Evolutionary conservation across 37 sponge, comb jelly and placozoan species (phyloP), one percentile per base, ranked within the genome.

Genomic region (Ianthella basta): DNA sequence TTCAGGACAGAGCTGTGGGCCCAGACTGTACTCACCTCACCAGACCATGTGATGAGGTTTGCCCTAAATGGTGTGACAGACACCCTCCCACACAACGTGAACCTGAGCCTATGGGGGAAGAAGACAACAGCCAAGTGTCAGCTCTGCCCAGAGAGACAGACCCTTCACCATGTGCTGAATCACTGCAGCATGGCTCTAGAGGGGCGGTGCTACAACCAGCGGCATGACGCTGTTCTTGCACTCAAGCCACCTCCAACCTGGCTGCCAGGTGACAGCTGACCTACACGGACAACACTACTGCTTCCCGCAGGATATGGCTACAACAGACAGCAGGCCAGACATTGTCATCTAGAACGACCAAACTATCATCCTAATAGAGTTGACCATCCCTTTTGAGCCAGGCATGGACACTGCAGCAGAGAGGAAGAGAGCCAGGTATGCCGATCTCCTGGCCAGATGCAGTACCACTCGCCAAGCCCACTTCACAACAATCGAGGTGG

Each of bases 61-160:
- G 80, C 80, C n/a, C 80, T 80, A 3, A 80, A 80, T 25, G 59
- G 60, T 3, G 80, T 59, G 33, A 27, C 24, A 30, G 80, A 80
- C 60, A 59, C 80, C 24, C 80, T 80, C 0, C 80, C 80, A 18
- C 80, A 80, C 60, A 80, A 80, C 33, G 59, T 60, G 60, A 80
- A 80, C 60, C 33, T 80, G 36, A 29, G 44, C 24, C n/a, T 82
- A 1, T 82, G 83, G 83, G 61, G 53, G 44, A 65, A 61, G 2
- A 61, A 6, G 29, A 4, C 64, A 61, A 66, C 79, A 61, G 10
- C 64, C 3, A 10, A 10, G 13, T 61, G 64, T 12, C 32, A 67
- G 29, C 13, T 61, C 2, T 61, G 64, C 27, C 27, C 4, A 61
- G 40, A 61, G 29, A 61, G 64, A 10, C 64, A 61, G 64, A 61